Percentiles rank a stretch among this genome's conserved stretches.
Evolutionary conservation across 2,888 invertebrate genomes (phyloP).

Genomic region (Atethmia centrago): DNA sequence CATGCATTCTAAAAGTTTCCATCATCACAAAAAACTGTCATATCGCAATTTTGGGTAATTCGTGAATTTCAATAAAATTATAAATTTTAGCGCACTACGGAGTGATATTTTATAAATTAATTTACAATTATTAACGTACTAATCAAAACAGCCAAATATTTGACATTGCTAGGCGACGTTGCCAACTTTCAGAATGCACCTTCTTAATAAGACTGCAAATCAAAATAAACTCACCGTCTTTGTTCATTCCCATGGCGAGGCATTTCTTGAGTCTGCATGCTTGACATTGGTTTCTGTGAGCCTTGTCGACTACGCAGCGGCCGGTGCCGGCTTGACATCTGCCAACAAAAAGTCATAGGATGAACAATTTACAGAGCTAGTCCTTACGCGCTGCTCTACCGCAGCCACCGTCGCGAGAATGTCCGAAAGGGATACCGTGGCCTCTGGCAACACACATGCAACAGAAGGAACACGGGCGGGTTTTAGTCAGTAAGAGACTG

Average conservation of each 20-base stretch:
- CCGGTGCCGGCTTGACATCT: constrained; percentile 99
- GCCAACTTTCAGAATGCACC: neutral
- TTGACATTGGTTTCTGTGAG: constrained; percentile 99
- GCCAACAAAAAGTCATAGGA: constrained; percentile 63
- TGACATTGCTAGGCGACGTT: neutral
- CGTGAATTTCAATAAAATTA: neutral
- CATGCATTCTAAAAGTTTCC: neutral
- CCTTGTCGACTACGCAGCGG: constrained; percentile 99
- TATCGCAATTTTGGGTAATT: too few species aligned
- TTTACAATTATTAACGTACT: neutral
- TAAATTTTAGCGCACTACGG: neutral
- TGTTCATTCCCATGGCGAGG: constrained; percentile 99
- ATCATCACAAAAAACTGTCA: too few species aligned
- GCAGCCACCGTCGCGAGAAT: too few species aligned
- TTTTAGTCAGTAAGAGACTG: too few species aligned
- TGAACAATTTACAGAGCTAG: constrained; percentile 1
- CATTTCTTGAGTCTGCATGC: constrained; percentile 99
- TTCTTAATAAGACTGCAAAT: neutral
- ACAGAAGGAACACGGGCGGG: too few species aligned
- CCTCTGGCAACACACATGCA: too few species aligned
- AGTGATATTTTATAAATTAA: neutral
- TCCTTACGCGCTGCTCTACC: too few species aligned
- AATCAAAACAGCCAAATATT: neutral
- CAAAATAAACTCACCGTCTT: constrained; percentile 96
- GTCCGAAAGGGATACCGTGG: too few species aligned